Percentiles rank a stretch among this genome's conserved stretches.
Conservation (phyloP, 2,113 vertebrate species). For the Anguilla rostrata region DNA sequence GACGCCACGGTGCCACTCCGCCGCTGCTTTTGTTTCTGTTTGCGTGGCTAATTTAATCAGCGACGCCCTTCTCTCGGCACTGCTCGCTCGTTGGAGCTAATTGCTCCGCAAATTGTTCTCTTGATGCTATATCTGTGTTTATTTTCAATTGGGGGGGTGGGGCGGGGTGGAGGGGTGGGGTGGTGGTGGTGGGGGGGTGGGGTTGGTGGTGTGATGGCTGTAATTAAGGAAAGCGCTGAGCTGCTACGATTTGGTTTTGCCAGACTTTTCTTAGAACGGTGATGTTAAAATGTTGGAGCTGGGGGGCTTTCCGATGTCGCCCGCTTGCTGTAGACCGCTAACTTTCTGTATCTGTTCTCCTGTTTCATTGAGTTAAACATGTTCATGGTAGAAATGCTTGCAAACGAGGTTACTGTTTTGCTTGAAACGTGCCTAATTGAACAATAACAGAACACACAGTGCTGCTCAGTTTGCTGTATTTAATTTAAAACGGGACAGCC, state of each 20-base stretch:
- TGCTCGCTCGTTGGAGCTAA: constrained; percentile 71
- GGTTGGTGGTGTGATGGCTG: constrained; percentile 51
- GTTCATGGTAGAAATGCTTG: neutral
- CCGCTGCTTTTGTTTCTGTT: constrained; percentile 69
- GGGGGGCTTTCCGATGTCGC: neutral
- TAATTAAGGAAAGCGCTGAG: constrained; percentile 67
- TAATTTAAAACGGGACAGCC: neutral
- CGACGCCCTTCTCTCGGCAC: constrained; percentile 65
- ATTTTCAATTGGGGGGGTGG: constrained; percentile 50
- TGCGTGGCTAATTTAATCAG: constrained; percentile 75
- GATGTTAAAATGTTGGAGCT: neutral
- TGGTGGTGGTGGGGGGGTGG: constrained; percentile 25
- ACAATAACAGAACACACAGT: neutral
- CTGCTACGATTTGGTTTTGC: constrained; percentile 36
- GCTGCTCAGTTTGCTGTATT: neutral
- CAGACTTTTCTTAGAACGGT: neutral
- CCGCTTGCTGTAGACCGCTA: neutral
- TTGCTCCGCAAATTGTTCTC: constrained; percentile 76
- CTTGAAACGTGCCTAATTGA: constrained; percentile 3
- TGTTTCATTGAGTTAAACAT: neutral
- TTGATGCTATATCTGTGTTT: constrained; percentile 70
- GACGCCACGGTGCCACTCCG: constrained; percentile 63
- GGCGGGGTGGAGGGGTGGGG: too few relatives aligned
- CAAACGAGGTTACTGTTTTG: neutral
- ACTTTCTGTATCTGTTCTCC: neutral